A percentile compares a stretch with the other conserved stretches of the same genome.
Conservation (phyloP, 2,888 invertebrate genomes). For the Eristalis tenax region DNA sequence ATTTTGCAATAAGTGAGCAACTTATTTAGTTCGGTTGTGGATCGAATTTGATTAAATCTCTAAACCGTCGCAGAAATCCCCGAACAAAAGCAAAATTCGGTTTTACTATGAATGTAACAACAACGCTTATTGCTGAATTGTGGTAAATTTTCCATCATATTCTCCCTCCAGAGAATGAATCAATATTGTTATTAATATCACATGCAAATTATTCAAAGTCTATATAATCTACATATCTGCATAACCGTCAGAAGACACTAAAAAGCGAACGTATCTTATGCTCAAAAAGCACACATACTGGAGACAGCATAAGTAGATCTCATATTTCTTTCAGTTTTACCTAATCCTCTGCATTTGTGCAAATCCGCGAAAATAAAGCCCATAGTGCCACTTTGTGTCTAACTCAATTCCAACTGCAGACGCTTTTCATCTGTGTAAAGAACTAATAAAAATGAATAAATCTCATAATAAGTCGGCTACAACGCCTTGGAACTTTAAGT, state of each 20-base stretch:
- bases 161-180: not conserved
- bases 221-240: not conserved
- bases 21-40: not conserved
- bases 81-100: not conserved
- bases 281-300: not conserved
- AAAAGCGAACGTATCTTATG: not conserved
- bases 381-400: not conserved
- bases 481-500: constrained; percentile 68
- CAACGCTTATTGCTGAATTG: constrained; percentile 67
- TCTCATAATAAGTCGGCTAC: constrained; percentile 28
- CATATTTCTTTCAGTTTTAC: not conserved
- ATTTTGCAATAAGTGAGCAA: not conserved
- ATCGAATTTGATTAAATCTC: not conserved
- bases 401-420: not conserved
- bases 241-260: constrained; percentile 1
- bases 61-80: not conserved
- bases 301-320: not conserved
- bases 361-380: constrained; percentile 2
- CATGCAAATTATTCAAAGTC: not conserved
- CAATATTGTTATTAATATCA: constrained; percentile 3
- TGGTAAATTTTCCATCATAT: constrained; percentile 49
- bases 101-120: constrained; percentile 64
- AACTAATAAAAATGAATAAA: constrained; percentile 55
- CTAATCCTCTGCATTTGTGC: not conserved
- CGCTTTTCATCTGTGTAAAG: not conserved